Percentiles rank a stretch among this genome's conserved stretches.
These are phyloP conservation scores for Amphipoea lucens DNA, from an alignment of 2,888 invertebrate genomes.

Conservation along the genomic window DNA sequence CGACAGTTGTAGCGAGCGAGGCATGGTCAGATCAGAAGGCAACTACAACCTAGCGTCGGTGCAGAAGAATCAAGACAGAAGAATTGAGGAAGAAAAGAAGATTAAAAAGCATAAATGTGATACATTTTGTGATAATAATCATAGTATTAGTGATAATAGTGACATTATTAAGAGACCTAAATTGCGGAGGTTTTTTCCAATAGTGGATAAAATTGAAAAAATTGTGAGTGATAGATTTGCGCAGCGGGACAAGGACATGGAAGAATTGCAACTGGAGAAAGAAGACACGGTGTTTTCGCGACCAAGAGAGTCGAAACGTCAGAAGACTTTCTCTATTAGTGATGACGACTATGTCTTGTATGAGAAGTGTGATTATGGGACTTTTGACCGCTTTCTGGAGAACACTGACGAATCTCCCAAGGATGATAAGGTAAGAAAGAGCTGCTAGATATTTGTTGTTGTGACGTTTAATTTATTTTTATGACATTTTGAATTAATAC, in stretches of 20 bases:
- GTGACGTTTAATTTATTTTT: not conserved
- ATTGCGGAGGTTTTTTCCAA: constrained; percentile 80
- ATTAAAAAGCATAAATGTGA: constrained; percentile 89
- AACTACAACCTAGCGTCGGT: constrained; percentile 78
- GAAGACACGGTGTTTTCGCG: constrained; percentile 84
- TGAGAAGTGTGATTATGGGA: constrained; percentile 87
- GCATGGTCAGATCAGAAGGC: constrained; percentile 85
- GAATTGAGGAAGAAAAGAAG: constrained; percentile 79
- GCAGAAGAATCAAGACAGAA: constrained; percentile 65
- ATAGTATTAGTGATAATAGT: constrained; percentile 73
- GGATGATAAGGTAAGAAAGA: constrained; percentile 63
- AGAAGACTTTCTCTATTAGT: constrained; percentile 83
- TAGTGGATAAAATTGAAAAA: constrained; percentile 82
- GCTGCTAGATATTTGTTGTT: too few relatives aligned
- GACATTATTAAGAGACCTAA: constrained; percentile 85
- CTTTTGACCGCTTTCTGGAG: constrained; percentile 78
- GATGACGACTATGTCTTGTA: constrained; percentile 84
- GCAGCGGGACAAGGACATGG: constrained; percentile 78
- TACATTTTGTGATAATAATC: constrained; percentile 76
- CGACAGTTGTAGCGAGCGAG: constrained; percentile 72
- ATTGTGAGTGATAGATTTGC: constrained; percentile 80
- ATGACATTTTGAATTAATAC: not conserved
- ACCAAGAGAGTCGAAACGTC: constrained; percentile 80
- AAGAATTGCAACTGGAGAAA: constrained; percentile 80
- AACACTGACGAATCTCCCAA: constrained; percentile 72